Evolutionary conservation across 1,140 invertebrate species (phyloP), one percentile per base, ranked within the genome.

Genomic region (Frieseomelitta varia): DNA sequence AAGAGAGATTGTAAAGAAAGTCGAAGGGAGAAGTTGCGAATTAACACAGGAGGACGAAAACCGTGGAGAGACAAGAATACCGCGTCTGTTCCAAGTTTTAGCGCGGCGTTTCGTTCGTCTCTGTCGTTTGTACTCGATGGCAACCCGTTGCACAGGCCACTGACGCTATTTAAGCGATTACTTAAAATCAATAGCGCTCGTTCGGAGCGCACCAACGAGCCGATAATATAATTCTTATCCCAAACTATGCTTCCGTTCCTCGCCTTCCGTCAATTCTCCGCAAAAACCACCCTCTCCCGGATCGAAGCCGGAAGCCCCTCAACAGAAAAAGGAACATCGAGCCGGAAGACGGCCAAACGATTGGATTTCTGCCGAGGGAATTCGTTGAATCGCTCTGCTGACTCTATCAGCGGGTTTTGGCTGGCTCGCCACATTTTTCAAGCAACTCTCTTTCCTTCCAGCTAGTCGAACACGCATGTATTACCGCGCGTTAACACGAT

Each of bases 131-230:
- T 81, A 87, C 83, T 53, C 73, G 81, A 85, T 78, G 87, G 55
- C 53, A 78, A 15, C 15, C 65, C 81, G 76, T 75, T 79, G 89
- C 87, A 88, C 87, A 88, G 88, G 89, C 88, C 87, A 91, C 86
- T 85, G 88, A 81, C 74, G 88, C 91, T 91, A 91, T 92, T 92
- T 91, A 92, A 92, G 88, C 91, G 85, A 92, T 91, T 92, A 91
- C 91, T 91, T 90, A 91, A 92, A 91, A 92, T 92, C 92, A 92
- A 92, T 92, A 92, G 89, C 90, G 90, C 81, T 82, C 86, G 81
- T 88, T 87, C 81, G 72, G 76, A 69, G 61, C 76, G 53, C 76
- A 53, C 72, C 81, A 63, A 87, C 53, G 21, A 71, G 69, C 80
- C 83, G 24, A 47, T 55, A 39, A 51, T 65, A 67, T 67, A 67